These are phyloP conservation scores for Zhengitettix transpicula DNA, from an alignment of 2,888 invertebrate genomes.

Conservation along the genomic window DNA sequence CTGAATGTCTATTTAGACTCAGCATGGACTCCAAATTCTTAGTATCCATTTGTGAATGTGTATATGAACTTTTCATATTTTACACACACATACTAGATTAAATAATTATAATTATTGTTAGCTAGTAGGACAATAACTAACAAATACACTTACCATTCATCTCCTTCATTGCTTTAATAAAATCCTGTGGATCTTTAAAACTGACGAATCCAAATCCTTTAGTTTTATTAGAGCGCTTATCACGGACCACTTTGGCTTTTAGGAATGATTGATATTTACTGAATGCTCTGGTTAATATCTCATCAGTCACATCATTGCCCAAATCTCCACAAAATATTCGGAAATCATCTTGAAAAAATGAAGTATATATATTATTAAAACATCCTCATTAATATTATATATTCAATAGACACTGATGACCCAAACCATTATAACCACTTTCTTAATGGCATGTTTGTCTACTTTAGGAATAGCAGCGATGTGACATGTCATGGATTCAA, in stretches of 20 bases:
- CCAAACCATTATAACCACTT: not conserved
- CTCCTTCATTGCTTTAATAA: slow-evolving; percentile 96
- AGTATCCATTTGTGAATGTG: too few relatives aligned
- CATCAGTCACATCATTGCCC: slow-evolving; percentile 98
- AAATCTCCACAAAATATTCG: slow-evolving; percentile 98
- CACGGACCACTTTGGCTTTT: slow-evolving; percentile 87
- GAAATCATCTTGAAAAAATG: slow-evolving; percentile 60
- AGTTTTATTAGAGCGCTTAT: slow-evolving; percentile 92
- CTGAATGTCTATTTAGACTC: too few relatives aligned
- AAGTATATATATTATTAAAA: not conserved
- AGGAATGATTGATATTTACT: slow-evolving; percentile 86
- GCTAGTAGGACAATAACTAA: not conserved
- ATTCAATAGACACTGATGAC: not conserved
- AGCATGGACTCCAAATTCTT: too few relatives aligned
- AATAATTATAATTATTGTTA: too few relatives aligned
- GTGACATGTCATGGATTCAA: too few relatives aligned
- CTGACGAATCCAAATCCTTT: slow-evolving; percentile 99
- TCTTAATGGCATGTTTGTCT: too few relatives aligned
- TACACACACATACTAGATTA: too few relatives aligned
- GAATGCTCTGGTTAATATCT: slow-evolving; percentile 88
- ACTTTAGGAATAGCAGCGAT: too few relatives aligned
- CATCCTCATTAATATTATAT: not conserved
- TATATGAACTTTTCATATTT: too few relatives aligned
- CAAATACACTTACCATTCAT: slow-evolving; percentile 74
- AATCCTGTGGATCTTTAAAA: slow-evolving; percentile 94